Evolutionary conservation across 2,888 invertebrate species (phyloP), one percentile per base, ranked within the genome.

Genomic region (Endomychus coccineus): DNA sequence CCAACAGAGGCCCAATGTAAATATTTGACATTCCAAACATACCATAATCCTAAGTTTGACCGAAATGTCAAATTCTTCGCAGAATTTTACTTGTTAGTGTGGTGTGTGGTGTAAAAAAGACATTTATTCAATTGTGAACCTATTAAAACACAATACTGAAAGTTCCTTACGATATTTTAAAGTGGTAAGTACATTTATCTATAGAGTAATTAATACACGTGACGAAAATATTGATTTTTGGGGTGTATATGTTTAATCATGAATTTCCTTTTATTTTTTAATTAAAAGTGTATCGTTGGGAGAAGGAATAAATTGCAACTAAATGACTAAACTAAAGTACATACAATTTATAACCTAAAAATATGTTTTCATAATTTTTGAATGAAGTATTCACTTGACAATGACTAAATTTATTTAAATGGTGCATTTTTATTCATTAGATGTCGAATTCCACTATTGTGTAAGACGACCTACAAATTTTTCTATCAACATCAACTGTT

Each of bases 1-100:
- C 62, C 66, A 63, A 66, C 59, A 75, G 76, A 70, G 73, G 75
- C 71, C 73, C 70, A 70, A 70, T 71, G 71, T 72, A 71, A 72
- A 76, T 77, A 76, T 74, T 75, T 77, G 70, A 71, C 73, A 77
- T 77, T 73, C 77, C 73, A 55, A 56, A 65, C 71, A 77, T 77
- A 72, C 77, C 76, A 59, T 67, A 68, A 71, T 71, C 69, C 73
- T 75, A 75, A 76, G 75, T 76, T 74, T 75, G 76, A 75, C 75
- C 74, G 74, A 77, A 77, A 77, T 77, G 77, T 77, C 76, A 77
- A 77, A 77, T 75, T 73, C 64, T 65, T 66, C 59, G 59, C 61
- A 59, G 61, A 62, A 62, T 64, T 66, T 64, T 59, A 50, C 58
- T 60, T 61, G 59, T 62, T 63, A 16, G 21, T 23, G 34, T 13